phyloP scores from a whole-genome alignment of 2,888 invertebrate species.

The Dorcus parallelipipedus region DNA sequence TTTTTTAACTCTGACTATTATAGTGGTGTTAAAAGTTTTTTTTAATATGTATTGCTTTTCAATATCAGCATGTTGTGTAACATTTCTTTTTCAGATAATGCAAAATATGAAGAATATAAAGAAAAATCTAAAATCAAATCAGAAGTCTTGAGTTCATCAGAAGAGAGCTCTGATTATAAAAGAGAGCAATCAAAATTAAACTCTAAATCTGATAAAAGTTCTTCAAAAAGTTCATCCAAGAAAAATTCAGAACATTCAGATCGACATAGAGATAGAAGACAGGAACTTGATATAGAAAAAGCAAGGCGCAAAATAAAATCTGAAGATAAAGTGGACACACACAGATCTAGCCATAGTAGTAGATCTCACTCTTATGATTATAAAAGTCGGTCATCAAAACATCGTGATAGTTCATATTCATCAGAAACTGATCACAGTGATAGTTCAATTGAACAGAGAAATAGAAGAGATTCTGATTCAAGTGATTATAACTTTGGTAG shows the following conservation, averaged over 20 bases:
- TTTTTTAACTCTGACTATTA: too few species aligned
- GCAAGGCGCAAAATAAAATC: not conserved
- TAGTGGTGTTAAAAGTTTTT: too few species aligned
- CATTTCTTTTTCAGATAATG: constrained; percentile 56
- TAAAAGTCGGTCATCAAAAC: not conserved
- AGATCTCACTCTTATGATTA: not conserved
- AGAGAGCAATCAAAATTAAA: not conserved
- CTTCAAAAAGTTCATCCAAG: not conserved
- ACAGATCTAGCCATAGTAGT: not conserved
- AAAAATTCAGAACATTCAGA: not conserved
- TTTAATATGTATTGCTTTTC: too few species aligned
- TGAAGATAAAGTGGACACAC: not conserved
- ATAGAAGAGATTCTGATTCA: not conserved
- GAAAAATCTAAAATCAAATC: constrained; percentile 29
- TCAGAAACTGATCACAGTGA: not conserved
- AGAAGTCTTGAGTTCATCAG: not conserved
- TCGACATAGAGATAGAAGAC: not conserved
- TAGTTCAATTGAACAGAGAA: not conserved
- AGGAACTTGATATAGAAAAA: not conserved
- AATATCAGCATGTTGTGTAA: too few species aligned
- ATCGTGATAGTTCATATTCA: not conserved
- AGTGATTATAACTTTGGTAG: not conserved
- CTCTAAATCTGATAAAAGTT: not conserved
- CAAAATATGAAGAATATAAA: constrained; percentile 65
- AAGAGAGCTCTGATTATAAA: not conserved